Percentiles rank a stretch among this genome's conserved stretches.
These are phyloP conservation scores for Phylloscopus collybita DNA, from an alignment of 2,797 vertebrate species.

Conservation along the genomic window DNA sequence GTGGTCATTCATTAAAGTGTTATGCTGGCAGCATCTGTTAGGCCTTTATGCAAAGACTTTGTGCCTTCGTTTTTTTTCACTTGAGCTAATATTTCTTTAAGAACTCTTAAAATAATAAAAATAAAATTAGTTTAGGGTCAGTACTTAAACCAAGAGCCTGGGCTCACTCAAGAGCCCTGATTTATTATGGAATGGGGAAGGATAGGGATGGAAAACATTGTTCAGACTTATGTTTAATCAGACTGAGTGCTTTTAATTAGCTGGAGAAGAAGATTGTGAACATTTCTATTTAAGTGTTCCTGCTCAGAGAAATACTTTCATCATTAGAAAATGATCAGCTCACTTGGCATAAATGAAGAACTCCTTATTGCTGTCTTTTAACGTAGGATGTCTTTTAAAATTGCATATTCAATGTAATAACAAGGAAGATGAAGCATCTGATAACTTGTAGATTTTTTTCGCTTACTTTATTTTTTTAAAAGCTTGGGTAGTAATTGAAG, in stretches of 20 bases:
- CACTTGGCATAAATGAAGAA: slow-evolving; percentile 51
- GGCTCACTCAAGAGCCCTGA: neutral
- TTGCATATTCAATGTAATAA: slow-evolving; percentile 15
- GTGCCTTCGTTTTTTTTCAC: neutral
- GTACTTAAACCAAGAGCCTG: slow-evolving; percentile 10
- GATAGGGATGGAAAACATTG: slow-evolving; percentile 36
- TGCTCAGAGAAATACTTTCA: slow-evolving; percentile 53
- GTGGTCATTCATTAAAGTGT: neutral
- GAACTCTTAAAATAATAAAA: slow-evolving; percentile 47
- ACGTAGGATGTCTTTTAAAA: neutral
- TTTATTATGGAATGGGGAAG: neutral
- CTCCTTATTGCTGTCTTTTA: slow-evolving; percentile 57
- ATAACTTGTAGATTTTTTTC: slow-evolving; percentile 13
- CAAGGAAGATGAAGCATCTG: slow-evolving; percentile 22
- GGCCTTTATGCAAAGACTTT: neutral
- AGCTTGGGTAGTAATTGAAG: slow-evolving; percentile 13
- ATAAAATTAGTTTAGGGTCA: slow-evolving; percentile 10
- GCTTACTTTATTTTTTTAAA: slow-evolving; percentile 9
- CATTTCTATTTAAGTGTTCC: slow-evolving; percentile 45
- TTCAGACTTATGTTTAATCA: slow-evolving; percentile 42
- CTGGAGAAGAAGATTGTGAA: slow-evolving; percentile 34
- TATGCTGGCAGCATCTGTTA: neutral
- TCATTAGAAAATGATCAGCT: slow-evolving; percentile 44
- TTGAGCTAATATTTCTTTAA: slow-evolving; percentile 14
- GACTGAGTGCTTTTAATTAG: slow-evolving; percentile 60